phyloP scores from a whole-genome alignment of 1,140 invertebrate species.

The Xylocopa sonorina region DNA sequence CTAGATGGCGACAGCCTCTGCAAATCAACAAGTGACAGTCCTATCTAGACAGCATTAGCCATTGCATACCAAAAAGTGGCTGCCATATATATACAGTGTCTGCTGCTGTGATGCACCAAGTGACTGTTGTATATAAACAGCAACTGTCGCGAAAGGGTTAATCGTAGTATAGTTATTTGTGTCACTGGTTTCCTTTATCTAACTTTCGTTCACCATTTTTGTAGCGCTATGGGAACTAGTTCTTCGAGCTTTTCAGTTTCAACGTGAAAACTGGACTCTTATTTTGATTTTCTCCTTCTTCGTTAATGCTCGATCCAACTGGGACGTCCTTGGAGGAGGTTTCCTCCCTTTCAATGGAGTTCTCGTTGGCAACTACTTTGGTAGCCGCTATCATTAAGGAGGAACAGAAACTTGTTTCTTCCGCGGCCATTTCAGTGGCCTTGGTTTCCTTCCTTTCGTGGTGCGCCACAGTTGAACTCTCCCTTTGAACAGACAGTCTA shows the following conservation, averaged over 20 bases:
- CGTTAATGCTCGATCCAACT: too few relatives aligned
- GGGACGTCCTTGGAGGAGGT: neutral
- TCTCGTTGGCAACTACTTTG: constrained; percentile 45
- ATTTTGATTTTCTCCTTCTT: neutral
- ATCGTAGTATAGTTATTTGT: neutral
- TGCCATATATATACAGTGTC: too few relatives aligned
- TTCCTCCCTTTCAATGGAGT: constrained; percentile 36
- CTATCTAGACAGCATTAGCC: too few relatives aligned
- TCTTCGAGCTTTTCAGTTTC: neutral
- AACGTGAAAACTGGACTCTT: neutral
- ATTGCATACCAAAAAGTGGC: too few relatives aligned
- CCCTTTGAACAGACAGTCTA: constrained; percentile 9
- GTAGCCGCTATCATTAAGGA: constrained; percentile 26
- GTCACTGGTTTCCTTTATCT: neutral
- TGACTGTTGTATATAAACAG: too few relatives aligned
- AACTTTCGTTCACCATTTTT: neutral
- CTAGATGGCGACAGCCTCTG: too few relatives aligned
- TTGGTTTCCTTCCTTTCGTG: constrained; percentile 48
- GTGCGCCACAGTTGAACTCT: neutral
- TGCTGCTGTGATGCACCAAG: too few relatives aligned
- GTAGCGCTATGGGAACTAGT: constrained; percentile 5
- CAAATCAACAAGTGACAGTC: too few relatives aligned
- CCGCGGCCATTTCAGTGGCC: constrained; percentile 71
- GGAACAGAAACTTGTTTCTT: constrained; percentile 76
- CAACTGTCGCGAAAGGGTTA: too few relatives aligned